Percentiles rank a stretch among this genome's conserved stretches.
phyloP scores from a whole-genome alignment of 2,888 invertebrate genomes.

The Colletes collaris region DNA sequence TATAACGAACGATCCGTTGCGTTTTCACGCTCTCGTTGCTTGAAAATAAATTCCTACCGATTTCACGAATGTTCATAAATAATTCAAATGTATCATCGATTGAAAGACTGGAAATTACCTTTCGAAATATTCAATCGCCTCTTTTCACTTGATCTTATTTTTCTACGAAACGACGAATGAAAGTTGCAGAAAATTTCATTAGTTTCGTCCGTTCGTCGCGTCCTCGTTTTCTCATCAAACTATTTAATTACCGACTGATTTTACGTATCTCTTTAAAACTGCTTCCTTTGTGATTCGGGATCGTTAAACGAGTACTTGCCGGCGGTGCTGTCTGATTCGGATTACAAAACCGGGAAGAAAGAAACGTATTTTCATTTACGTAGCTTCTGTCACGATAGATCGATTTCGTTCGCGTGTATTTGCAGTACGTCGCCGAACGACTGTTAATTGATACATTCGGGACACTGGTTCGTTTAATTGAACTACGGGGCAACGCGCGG shows the following conservation, averaged over 20 bases:
- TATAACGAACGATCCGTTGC: too few species aligned
- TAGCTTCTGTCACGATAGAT: slow-evolving; percentile 11
- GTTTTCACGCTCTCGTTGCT: too few species aligned
- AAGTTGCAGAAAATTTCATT: not conserved
- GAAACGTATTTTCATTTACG: slow-evolving; percentile 39
- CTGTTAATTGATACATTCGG: slow-evolving; percentile 47
- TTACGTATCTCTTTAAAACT: slow-evolving; percentile 17
- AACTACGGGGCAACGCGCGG: slow-evolving; percentile 17
- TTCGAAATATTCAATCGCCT: not conserved
- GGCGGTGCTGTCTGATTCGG: slow-evolving; percentile 20
- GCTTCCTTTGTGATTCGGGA: slow-evolving; percentile 15
- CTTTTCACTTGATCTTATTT: not conserved
- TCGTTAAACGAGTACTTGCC: slow-evolving; percentile 13
- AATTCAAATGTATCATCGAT: not conserved
- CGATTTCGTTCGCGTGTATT: slow-evolving; percentile 32
- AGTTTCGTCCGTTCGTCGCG: not conserved
- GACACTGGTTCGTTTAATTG: slow-evolving; percentile 30
- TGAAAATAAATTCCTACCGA: too few species aligned
- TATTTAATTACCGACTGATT: slow-evolving; percentile 16
- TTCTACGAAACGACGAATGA: not conserved
- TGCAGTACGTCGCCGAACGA: slow-evolving; percentile 11
- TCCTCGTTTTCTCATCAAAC: not conserved
- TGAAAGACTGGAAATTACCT: not conserved
- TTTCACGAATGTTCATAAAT: too few species aligned
- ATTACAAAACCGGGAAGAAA: slow-evolving; percentile 12